A percentile compares a stretch with the other conserved stretches of the same genome.
phyloP scores from a whole-genome alignment of 1,140 invertebrate genomes.

The Parasteatoda tepidariorum region DNA sequence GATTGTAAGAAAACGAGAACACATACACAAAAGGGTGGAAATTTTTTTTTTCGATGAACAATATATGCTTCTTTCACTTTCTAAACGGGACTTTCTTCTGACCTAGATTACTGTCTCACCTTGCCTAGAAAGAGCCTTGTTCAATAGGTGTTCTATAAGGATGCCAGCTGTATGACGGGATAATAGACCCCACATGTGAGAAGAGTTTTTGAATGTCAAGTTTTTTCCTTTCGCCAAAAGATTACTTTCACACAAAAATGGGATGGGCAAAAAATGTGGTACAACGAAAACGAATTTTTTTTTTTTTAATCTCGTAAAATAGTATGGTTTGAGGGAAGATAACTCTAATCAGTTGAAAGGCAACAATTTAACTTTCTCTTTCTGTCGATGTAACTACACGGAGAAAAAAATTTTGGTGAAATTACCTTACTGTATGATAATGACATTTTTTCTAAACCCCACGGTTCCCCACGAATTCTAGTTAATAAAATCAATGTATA shows the following conservation, averaged over 20 bases:
- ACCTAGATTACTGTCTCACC: conserved; percentile 41
- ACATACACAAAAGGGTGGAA: conserved; percentile 41
- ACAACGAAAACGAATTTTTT: neutral
- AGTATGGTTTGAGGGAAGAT: no score
- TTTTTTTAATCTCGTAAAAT: no score
- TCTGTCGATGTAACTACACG: no score
- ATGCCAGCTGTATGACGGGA: conserved; percentile 30
- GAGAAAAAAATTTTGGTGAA: no score
- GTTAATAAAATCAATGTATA: no score
- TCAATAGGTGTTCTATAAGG: conserved; percentile 14
- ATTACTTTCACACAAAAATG: conserved; percentile 24
- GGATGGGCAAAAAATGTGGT: neutral
- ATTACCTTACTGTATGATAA: no score
- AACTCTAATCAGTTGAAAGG: no score
- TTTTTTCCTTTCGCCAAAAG: neutral
- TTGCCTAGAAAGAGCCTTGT: conserved; percentile 15
- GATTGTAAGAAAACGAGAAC: conserved; percentile 56
- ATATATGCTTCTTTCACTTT: conserved; percentile 49
- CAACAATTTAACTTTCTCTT: no score
- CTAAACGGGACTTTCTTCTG: conserved; percentile 57
- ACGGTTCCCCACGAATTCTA: no score
- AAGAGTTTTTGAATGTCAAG: conserved; percentile 44
- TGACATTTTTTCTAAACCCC: no score
- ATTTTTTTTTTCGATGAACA: conserved; percentile 13
- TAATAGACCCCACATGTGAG: conserved; percentile 43